Base-by-base conservation (phyloP, 2,113 vertebrate species). In the Tachuris rubrigastra region DNA sequence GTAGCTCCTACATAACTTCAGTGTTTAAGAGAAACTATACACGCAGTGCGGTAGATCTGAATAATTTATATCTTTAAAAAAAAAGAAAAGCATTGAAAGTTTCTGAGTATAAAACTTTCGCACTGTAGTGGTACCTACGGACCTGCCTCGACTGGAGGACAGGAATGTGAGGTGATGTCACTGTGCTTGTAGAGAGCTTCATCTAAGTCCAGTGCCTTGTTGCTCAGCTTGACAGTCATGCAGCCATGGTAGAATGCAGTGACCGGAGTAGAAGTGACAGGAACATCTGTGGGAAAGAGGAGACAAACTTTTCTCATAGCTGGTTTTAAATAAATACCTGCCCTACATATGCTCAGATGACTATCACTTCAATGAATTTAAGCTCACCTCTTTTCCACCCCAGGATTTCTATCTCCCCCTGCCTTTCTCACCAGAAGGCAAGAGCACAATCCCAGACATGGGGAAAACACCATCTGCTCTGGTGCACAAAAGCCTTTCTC, bases 101-200 rank as follows among this genome's bases (percentile, higher is more conserved):
- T 97, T 97, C 77, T 53, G 76, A 80, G 78, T 96, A 95, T 77
- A 96, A 95, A 96, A 92, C 89, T 85, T 96, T 62, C 5, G 14
- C 72, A 81, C 87, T 89, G 94, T 66, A 73, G 72, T 82, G 82
- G 81, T 93, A 93, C 77, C 97, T 98, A 98, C 90, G 93, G 96
- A 35, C 46, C 42, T 10, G 75, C 80, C 94, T 95, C 81, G 3
- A 94, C 73, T 0, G 97, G 97, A 85, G 99, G 99, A 94, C 99
- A 99, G 96, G 99, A 99, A 95, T 99, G 99, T 20, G 99, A 99
- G 81, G 98, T 99, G 97, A 99, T 99, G 96, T 99, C 99, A 9
- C 97, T 98, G 98, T 99, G 98, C 93, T 99, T 99, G 95, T 99
- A 98, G 58, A 98, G 65, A 60, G 99, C 99, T 41, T 98, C 98